Percentiles rank a stretch among this genome's conserved stretches.
phyloP scores from a whole-genome alignment of 2,888 invertebrate genomes.

The Seira sanloemensis region DNA sequence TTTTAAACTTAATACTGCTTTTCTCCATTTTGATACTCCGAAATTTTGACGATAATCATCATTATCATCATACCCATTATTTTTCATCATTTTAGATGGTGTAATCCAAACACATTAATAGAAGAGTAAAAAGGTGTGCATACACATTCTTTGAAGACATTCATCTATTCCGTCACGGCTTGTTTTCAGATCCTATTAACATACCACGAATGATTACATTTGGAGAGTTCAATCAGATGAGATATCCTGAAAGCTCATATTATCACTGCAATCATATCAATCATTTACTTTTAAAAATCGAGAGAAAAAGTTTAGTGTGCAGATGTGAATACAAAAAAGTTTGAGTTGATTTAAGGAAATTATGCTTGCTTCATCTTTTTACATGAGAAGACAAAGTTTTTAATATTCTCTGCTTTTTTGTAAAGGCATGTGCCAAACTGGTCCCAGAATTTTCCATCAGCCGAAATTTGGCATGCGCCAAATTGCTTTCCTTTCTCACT shows the following conservation, averaged over 20 bases:
- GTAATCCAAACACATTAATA: background rate
- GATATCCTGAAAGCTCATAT: background rate
- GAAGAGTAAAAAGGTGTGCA: background rate
- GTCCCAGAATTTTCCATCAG: background rate
- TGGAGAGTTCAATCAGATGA: background rate
- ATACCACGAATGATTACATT: conserved; percentile 41
- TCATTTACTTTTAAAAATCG: background rate
- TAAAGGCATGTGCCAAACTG: background rate
- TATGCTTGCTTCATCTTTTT: background rate
- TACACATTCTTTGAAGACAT: background rate
- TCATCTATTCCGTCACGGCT: conserved; percentile 28
- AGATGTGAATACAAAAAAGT: background rate
- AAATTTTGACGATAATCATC: background rate
- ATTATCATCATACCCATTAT: background rate
- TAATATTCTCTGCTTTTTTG: background rate
- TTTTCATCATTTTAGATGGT: background rate
- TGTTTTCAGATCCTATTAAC: conserved; percentile 54
- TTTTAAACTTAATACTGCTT: background rate
- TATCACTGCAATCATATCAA: background rate
- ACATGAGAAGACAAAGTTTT: background rate
- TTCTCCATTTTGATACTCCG: background rate
- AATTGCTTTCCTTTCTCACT: background rate
- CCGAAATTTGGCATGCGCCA: background rate
- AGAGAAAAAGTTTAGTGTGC: background rate
- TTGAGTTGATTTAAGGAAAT: background rate